Evolutionary conservation across 2,888 invertebrate species (phyloP), one percentile per base, ranked within the genome.

Genomic region (Caenorhabditis sulstoni): DNA sequence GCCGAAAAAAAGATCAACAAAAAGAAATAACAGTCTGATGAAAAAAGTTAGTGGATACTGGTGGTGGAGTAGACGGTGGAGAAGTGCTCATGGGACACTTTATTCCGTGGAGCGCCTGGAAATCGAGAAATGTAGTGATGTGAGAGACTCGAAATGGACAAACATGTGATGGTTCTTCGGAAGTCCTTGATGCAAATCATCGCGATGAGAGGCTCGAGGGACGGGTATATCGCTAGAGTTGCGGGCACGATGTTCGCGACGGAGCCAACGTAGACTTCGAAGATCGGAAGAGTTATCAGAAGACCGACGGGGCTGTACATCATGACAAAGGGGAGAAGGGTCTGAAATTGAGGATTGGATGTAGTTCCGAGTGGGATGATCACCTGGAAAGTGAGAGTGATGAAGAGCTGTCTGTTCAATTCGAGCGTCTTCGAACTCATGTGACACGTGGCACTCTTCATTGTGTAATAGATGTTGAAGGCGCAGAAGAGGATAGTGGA

Each of bases 251-350:
- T 18, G 41, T 59, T 68, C 5, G 68, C 68, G 8, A 68, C 16
- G 20, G 18, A 50, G 5, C 49, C 59, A 20, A 68, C 68, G 41
- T 68, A 58, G 11, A 68, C 59, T 52, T 68, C 68, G 44, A 68
- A 68, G 12, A 68, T 22, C 20, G 68, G 68, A 18, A 68, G 68
- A 22, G 50, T 50, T n/a, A 68, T 50, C 23, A 68, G 44, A 7
- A 68, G 44, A 44, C 68, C 68, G 7, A 68, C 68, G 5, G 68
- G 68, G 14, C 58, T 52, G 52, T 68, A 68, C 68, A 68, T 68
- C 66, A 66, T 66, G 2, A 66, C 0, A 22, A 66, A 66, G 37
- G 66, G 66, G 18, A 66, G 49, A 14, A 66, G 20, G 9, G 66
- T 66, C 66, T 66, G 66, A 41, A 64, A 64, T 16, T n/a, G 16